Conservation (phyloP, 2,888 invertebrate species). For the Anthophora plumipes region DNA sequence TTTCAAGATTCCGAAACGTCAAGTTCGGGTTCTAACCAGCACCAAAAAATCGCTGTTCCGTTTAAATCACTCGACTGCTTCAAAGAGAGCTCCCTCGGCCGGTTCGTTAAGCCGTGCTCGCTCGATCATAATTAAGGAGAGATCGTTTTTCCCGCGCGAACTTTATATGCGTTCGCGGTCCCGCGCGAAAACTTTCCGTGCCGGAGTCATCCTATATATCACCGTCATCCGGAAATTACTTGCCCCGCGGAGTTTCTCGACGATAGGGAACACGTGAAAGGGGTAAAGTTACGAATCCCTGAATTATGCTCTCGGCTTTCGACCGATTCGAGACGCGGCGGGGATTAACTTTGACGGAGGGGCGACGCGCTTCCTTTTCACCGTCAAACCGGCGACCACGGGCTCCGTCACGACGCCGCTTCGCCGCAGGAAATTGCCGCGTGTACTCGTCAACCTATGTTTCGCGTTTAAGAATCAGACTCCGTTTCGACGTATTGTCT, state of each 20-base stretch:
- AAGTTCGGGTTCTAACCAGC: neutral
- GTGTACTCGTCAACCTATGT: neutral
- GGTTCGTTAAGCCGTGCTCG: conserved; percentile 34
- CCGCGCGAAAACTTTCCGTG: conserved; percentile 55
- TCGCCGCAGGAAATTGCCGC: conserved; percentile 48
- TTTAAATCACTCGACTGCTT: conserved; percentile 20
- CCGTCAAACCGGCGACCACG: conserved; percentile 43
- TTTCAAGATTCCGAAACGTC: neutral
- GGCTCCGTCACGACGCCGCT: conserved; percentile 9
- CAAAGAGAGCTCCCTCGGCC: conserved; percentile 12
- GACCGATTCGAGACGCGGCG: conserved; percentile 59
- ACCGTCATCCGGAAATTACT: conserved; percentile 72
- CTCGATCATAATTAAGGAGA: conserved; percentile 64
- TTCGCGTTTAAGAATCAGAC: neutral
- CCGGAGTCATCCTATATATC: conserved; percentile 66
- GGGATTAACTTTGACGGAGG: conserved; percentile 65
- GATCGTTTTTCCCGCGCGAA: conserved; percentile 62
- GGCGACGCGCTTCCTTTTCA: conserved; percentile 59
- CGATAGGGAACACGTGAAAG: conserved; percentile 69
- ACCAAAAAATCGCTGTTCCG: conserved; percentile 15
- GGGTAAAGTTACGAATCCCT: conserved; percentile 71
- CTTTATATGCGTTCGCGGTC: conserved; percentile 31
- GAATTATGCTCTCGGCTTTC: conserved; percentile 66
- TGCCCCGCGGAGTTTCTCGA: conserved; percentile 64
- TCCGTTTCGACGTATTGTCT: neutral